These are phyloP conservation scores for Myiopsitta monachus DNA, from an alignment of 2,113 vertebrate species.

Conservation along the genomic window DNA sequence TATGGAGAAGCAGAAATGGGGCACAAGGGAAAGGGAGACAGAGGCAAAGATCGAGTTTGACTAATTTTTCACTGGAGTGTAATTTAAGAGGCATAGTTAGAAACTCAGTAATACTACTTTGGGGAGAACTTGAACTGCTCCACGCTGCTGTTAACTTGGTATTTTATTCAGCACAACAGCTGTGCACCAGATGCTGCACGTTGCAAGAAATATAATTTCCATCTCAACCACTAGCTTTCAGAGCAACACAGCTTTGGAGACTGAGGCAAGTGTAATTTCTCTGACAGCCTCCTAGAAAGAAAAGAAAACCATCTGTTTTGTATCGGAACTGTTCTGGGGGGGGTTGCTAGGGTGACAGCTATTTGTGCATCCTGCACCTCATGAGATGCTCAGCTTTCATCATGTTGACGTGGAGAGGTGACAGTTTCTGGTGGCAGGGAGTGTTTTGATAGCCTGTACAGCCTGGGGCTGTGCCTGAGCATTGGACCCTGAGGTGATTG, in stretches of 20 bases:
- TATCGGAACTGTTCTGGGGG: neutral
- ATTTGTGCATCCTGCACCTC: neutral
- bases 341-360: neutral
- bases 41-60: neutral
- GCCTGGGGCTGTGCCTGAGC: neutral
- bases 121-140: conserved; percentile 50
- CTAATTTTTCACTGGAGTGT: conserved; percentile 40
- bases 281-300: conserved; percentile 26
- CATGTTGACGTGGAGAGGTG: accelerated
- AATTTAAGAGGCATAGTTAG: conserved; percentile 68
- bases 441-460: neutral
- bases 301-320: conserved; percentile 23
- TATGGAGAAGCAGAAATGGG: conserved; percentile 19
- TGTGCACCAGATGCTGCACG: conserved; percentile 72
- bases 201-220: conserved; percentile 44
- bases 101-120: conserved; percentile 55
- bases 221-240: conserved; percentile 43
- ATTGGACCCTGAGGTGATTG: neutral
- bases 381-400: neutral
- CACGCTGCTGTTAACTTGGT: conserved; percentile 37
- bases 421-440: neutral
- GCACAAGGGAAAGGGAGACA: neutral
- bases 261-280: conserved; percentile 37
- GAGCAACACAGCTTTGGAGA: neutral
- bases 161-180: conserved; percentile 63